phyloP scores from a whole-genome alignment of 2,888 invertebrate genomes.

The Phymatocera aterrima region DNA sequence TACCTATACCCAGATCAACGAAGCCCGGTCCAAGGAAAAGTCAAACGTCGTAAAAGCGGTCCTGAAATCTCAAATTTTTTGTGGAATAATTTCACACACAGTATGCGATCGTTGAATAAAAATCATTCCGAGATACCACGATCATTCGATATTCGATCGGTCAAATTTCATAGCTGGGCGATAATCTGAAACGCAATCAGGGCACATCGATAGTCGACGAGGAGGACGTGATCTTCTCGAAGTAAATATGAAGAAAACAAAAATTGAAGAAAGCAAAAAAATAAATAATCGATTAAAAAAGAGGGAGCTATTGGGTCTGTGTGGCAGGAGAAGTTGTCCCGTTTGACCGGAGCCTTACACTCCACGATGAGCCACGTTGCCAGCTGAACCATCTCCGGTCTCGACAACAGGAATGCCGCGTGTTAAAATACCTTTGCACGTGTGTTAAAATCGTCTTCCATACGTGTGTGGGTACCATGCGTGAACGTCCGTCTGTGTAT shows the following conservation, averaged over 20 bases:
- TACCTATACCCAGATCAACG: background rate
- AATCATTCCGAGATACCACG: background rate
- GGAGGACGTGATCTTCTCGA: background rate
- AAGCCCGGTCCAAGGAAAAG: background rate
- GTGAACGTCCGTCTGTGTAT: conserved; percentile 50
- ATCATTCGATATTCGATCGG: no score
- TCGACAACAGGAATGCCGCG: conserved; percentile 73
- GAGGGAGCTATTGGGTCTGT: conserved; percentile 45
- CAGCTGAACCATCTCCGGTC: conserved; percentile 69
- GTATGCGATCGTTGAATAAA: background rate
- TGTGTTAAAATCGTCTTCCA: conserved; percentile 55
- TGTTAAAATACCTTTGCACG: conserved; percentile 71
- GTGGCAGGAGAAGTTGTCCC: conserved; percentile 46
- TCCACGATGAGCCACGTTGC: conserved; percentile 67
- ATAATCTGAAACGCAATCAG: no score
- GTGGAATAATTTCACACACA: background rate
- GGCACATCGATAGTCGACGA: no score
- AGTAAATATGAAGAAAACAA: background rate
- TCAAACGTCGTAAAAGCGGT: background rate
- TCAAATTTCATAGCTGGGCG: no score
- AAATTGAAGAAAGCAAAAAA: background rate
- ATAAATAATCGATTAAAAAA: conserved; percentile 40
- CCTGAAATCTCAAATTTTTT: background rate
- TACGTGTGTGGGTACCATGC: conserved; percentile 48
- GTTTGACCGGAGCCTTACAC: conserved; percentile 45